Evolutionary conservation across 2,797 vertebrate genomes (phyloP), one percentile per base, ranked within the genome.

Genomic region (Eulemur rubriventer): DNA sequence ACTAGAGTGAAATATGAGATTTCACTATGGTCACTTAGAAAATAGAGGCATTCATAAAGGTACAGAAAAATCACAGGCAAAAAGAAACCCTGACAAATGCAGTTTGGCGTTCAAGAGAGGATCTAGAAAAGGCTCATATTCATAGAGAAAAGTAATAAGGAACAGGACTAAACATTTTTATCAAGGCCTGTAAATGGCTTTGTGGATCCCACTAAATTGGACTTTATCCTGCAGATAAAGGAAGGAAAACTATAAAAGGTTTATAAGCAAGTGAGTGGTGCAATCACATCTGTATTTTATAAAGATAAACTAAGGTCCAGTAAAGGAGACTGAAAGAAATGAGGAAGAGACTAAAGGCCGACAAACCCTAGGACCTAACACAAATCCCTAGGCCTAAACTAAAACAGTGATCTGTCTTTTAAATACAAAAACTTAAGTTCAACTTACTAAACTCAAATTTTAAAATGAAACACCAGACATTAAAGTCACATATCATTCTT

Each of bases 161-260:
- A 94, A 94, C 3, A 96, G 11, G 20, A 93, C 26, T 69, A 91
- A 87, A 94, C 41, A 63, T 81, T 93, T 95, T 85, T 96, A 91
- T 96, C 84, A 89, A 94, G 38, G 41, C 48, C 63, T 96, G 9
- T 72, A 95, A 97, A 95, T 86, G 79, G 85, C 67, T 94, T 94
- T 79, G 48, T 10, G 95, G 87, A 84, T 38, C n/a, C 67, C 80
- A 63, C 59, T 96, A 89, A 95, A 43, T 35, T 93, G 70, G 91
- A 97, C 93, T 97, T 98, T 96, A 96, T 89, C 76, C 94, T 83
- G 17, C 43, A 94, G 65, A 93, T 41, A 91, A 91, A 52, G 83
- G 67, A 97, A 94, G 65, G 43, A 91, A 95, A 96, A 83, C 75
- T 96, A 86, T 89, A 91, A 95, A 96, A 91, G 33, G 35, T 80